These are phyloP conservation scores for Pelobates cultripes DNA, from an alignment of 2,797 vertebrate genomes.

Conservation along the genomic window DNA sequence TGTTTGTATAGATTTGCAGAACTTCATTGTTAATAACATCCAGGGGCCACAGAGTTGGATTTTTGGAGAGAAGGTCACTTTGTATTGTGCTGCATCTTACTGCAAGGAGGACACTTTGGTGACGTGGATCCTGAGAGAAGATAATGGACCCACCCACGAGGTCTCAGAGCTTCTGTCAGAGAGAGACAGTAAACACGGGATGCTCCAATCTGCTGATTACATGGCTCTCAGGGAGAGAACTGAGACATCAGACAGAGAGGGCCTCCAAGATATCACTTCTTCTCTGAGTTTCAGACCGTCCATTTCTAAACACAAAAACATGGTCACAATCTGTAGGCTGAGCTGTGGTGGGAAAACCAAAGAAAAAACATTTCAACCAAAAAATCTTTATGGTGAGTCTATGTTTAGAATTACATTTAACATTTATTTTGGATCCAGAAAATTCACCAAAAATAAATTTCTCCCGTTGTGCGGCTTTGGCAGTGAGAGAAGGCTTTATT, in stretches of 20 bases:
- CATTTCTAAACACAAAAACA: conserved; percentile 12
- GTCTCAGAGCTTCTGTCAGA: not conserved
- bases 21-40: conserved; percentile 28
- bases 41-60: conserved; percentile 36
- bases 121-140: conserved; percentile 12
- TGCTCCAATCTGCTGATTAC: not conserved
- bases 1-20: conserved; percentile 1
- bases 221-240: conserved; percentile 23
- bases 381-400: conserved; percentile 16
- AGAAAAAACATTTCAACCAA: conserved; percentile 10
- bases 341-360: conserved; percentile 5
- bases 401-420: no score
- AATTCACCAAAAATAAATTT: no score
- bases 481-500: no score
- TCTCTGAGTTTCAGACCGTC: conserved; percentile 36
- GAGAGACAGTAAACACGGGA: not conserved
- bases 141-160: conserved; percentile 12
- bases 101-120: conserved; percentile 22
- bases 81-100: conserved; percentile 32
- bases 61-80: conserved; percentile 26
- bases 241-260: not conserved
- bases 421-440: no score
- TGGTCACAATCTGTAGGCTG: conserved; percentile 22
- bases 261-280: conserved; percentile 15
- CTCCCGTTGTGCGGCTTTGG: no score